A percentile compares a stretch with the other conserved stretches of the same genome.
These are phyloP conservation scores for Pegoplata infirma DNA, from an alignment of 2,888 invertebrate species.

Conservation along the genomic window DNA sequence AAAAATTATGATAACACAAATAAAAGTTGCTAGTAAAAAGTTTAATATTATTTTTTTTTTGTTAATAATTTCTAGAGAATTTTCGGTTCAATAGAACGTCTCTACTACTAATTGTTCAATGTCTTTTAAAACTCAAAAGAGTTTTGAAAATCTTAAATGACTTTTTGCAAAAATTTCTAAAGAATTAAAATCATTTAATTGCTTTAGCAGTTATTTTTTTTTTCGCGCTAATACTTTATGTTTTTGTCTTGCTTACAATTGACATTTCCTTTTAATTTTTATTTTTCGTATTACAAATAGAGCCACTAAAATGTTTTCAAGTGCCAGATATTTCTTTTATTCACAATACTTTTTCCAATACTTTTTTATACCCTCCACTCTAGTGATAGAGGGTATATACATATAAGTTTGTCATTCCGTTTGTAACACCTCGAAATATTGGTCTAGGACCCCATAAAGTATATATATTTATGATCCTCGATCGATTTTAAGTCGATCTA, in stretches of 20 bases:
- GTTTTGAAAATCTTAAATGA: neutral
- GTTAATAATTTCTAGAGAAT: neutral
- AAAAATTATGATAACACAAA: neutral
- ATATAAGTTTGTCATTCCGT: too few relatives aligned
- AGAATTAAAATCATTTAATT: neutral
- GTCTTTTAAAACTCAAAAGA: too few relatives aligned
- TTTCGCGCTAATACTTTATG: neutral
- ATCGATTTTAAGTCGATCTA: too few relatives aligned
- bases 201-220: neutral
- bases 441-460: too few relatives aligned
- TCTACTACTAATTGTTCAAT: neutral
- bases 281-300: too few relatives aligned
- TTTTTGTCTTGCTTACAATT: neutral
- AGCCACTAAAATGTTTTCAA: slow-evolving; percentile 32
- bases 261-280: slow-evolving; percentile 37
- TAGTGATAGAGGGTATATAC: too few relatives aligned
- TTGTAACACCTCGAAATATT: too few relatives aligned
- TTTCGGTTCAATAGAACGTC: neutral
- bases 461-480: too few relatives aligned
- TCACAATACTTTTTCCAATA: neutral
- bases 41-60: neutral
- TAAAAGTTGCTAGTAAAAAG: neutral
- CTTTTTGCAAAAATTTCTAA: neutral
- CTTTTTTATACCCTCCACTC: too few relatives aligned
- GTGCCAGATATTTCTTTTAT: neutral